Evolutionary conservation across 2,888 invertebrate genomes (phyloP).

Genomic region (Aleiodes alternator): DNA sequence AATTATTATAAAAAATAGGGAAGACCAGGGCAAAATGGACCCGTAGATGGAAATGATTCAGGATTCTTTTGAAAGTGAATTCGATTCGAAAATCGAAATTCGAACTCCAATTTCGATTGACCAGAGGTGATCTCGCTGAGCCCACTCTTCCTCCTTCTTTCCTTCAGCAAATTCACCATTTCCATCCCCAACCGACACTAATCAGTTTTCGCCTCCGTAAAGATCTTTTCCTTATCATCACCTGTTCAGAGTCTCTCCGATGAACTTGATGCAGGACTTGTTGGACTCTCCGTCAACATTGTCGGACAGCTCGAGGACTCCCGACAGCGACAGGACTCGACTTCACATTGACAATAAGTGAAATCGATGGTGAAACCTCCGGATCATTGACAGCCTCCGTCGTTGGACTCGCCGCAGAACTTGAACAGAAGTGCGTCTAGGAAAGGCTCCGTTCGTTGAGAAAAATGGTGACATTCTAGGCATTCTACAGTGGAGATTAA

Average conservation of each 20-base stretch:
- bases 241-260: conserved; percentile 59
- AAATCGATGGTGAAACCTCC: conserved; percentile 55
- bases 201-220: conserved; percentile 29
- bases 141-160: conserved; percentile 51
- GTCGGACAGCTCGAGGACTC: conserved; percentile 63
- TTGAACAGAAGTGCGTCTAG: conserved; percentile 85
- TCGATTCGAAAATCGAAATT: too few relatives aligned
- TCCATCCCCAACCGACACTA: conserved; percentile 33
- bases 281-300: conserved; percentile 77
- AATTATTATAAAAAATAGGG: too few relatives aligned
- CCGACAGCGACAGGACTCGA: conserved; percentile 63
- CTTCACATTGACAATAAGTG: conserved; percentile 61
- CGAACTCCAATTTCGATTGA: too few relatives aligned
- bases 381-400: conserved; percentile 55
- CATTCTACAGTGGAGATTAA: conserved; percentile 93
- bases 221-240: conserved; percentile 9
- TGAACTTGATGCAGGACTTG: conserved; percentile 76
- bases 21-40: too few relatives aligned
- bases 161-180: neutral
- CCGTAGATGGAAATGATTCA: too few relatives aligned
- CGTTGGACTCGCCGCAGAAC: conserved; percentile 44
- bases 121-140: conserved; percentile 58
- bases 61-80: too few relatives aligned
- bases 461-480: conserved; percentile 91
- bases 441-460: conserved; percentile 92